Evolutionary conservation across 1,140 invertebrate genomes (phyloP).

Genomic region (Hycleus phaleratus): DNA sequence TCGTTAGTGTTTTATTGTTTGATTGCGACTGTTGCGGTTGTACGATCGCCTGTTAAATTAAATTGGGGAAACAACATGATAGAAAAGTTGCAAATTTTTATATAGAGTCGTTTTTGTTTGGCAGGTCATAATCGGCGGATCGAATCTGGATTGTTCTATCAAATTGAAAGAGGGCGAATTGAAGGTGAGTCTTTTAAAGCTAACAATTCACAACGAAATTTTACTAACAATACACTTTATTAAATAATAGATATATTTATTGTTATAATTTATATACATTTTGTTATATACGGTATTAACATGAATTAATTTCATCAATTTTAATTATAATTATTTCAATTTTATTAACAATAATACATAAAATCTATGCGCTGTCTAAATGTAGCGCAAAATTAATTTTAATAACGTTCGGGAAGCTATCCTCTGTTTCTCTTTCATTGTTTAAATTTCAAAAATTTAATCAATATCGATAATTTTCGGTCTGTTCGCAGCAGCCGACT

Average conservation of each 20-base stretch:
- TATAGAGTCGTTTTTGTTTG: conserved; percentile 7
- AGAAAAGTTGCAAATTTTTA: no score
- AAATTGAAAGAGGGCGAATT: conserved; percentile 54
- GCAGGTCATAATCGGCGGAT: conserved; percentile 77
- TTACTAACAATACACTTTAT: conserved; percentile 39
- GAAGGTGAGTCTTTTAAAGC: conserved; percentile 51
- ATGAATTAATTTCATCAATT: conserved; percentile 19
- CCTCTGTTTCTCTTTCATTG: no score
- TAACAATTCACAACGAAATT: not conserved
- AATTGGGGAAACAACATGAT: no score
- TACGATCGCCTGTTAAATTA: no score
- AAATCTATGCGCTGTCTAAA: conserved; percentile 5
- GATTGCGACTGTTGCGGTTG: no score
- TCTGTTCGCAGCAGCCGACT: not conserved
- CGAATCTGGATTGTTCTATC: conserved; percentile 67
- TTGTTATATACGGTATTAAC: conserved; percentile 18
- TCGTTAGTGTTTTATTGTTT: no score
- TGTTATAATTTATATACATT: conserved; percentile 9
- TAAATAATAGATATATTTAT: conserved; percentile 36
- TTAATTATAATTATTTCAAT: not conserved
- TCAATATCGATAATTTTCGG: conserved; percentile 9
- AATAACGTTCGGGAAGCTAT: conserved; percentile 25
- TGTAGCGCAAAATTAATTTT: not conserved
- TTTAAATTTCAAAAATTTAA: not conserved
- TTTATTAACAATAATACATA: conserved; percentile 26